These are phyloP conservation scores for Charadrius vociferus DNA, from an alignment of 2,113 vertebrate species.

Conservation along the genomic window DNA sequence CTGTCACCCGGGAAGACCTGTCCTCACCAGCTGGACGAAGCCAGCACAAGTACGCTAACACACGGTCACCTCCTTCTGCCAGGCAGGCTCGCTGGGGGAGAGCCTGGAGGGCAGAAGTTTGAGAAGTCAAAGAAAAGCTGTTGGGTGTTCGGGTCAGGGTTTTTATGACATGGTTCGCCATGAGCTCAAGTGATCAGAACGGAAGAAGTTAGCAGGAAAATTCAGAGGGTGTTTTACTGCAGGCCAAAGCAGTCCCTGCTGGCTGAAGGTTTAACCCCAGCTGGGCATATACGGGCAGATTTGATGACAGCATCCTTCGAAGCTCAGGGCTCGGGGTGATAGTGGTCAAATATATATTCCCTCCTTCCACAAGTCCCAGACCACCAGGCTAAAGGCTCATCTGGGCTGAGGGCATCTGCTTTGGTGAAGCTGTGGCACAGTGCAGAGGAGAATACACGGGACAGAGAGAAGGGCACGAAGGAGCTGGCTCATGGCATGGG, in stretches of 20 bases:
- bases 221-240: not conserved
- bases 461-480: not conserved
- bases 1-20: not conserved
- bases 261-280: not conserved
- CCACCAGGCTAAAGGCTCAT: not conserved
- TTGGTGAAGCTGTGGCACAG: not conserved
- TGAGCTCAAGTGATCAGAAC: constrained; percentile 31
- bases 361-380: not conserved
- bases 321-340: not conserved
- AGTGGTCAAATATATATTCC: not conserved
- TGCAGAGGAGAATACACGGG: not conserved
- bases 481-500: not conserved
- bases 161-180: not conserved
- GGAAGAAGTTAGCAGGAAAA: constrained; percentile 15
- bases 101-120: not conserved
- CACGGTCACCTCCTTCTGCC: not conserved
- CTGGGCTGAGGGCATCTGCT: not conserved
- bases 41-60: not conserved
- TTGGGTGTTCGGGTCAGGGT: not conserved
- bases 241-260: not conserved
- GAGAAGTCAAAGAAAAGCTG: not conserved
- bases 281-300: not conserved
- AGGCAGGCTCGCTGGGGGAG: not conserved
- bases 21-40: not conserved
- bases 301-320: not conserved